Percentiles rank a stretch among this genome's conserved stretches.
Evolutionary conservation across 2,113 vertebrate genomes (phyloP).

Genomic region (Bombycilla garrulus): DNA sequence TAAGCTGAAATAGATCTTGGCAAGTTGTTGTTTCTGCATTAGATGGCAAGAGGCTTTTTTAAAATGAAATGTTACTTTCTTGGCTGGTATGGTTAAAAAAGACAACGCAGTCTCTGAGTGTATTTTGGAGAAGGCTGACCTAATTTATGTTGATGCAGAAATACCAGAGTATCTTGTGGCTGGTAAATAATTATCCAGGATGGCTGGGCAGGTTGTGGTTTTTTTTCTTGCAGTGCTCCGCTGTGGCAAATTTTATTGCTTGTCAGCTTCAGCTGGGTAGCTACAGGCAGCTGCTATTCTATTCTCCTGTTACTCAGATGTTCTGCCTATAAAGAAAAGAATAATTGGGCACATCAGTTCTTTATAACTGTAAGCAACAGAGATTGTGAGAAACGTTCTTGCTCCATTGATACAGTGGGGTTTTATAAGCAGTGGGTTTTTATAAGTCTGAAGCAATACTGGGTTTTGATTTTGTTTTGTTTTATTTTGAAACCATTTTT

Average conservation of each 20-base stretch:
- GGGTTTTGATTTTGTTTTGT: neutral
- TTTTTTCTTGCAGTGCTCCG: neutral
- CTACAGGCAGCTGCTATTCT: neutral
- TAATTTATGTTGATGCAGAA: neutral
- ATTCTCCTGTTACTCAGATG: neutral
- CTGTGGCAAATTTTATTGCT: neutral
- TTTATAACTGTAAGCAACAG: neutral
- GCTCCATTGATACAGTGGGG: neutral
- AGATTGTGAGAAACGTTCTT: neutral
- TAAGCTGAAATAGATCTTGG: slow-evolving; percentile 20
- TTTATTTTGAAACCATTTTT: neutral
- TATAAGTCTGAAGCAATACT: neutral
- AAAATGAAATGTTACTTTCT: neutral
- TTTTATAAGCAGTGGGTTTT: neutral
- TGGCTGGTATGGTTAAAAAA: neutral
- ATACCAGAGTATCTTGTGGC: neutral
- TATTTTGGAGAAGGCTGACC: neutral
- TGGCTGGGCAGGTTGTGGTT: neutral
- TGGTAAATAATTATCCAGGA: slow-evolving; percentile 35
- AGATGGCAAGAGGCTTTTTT: neutral
- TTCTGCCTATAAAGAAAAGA: neutral
- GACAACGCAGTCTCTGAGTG: neutral
- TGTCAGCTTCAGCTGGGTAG: neutral
- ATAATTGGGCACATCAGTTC: neutral
- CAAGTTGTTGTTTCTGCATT: neutral